Evolutionary conservation across 1,140 invertebrate species (phyloP).

Genomic region (Thaumatotibia leucotreta): DNA sequence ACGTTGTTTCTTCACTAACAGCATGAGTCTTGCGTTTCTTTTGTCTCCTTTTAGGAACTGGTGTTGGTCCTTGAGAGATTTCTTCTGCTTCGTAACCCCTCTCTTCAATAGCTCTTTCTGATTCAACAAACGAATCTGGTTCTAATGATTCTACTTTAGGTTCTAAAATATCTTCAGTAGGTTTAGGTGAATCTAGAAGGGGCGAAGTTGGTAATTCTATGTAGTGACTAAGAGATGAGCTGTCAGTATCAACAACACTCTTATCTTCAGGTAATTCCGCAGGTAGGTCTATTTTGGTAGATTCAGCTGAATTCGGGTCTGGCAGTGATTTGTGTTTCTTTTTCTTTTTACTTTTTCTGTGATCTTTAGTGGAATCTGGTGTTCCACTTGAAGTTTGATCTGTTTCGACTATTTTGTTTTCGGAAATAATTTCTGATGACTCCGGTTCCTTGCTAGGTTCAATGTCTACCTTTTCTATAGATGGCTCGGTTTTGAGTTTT

Average conservation of each 20-base stretch:
- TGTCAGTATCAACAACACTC: slow-evolving; percentile 50
- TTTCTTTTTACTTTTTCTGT: slow-evolving; percentile 42
- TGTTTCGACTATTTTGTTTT: slow-evolving; percentile 10
- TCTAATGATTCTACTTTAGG: slow-evolving; percentile 3
- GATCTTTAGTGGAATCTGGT: slow-evolving; percentile 29
- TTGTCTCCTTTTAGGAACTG: slow-evolving; percentile 44
- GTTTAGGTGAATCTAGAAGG: slow-evolving; percentile 52
- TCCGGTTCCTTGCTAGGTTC: neutral
- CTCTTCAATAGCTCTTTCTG: slow-evolving; percentile 57
- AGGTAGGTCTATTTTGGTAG: slow-evolving; percentile 30
- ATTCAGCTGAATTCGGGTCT: slow-evolving; percentile 30
- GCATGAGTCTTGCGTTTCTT: slow-evolving; percentile 52
- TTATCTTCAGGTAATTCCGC: slow-evolving; percentile 43
- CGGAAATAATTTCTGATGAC: neutral
- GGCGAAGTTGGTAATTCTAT: slow-evolving; percentile 53
- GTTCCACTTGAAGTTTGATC: slow-evolving; percentile 18
- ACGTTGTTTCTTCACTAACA: slow-evolving; percentile 56
- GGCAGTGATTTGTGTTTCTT: slow-evolving; percentile 42
- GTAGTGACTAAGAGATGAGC: slow-evolving; percentile 63
- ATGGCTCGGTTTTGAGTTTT: neutral
- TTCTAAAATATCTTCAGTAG: slow-evolving; percentile 40
- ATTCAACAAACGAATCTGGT: slow-evolving; percentile 30
- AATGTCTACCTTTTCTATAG: neutral
- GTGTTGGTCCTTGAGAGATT: slow-evolving; percentile 46
- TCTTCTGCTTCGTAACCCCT: slow-evolving; percentile 69